phyloP scores from a whole-genome alignment of 2,888 invertebrate genomes.

The Microctonus aethiopoides region DNA sequence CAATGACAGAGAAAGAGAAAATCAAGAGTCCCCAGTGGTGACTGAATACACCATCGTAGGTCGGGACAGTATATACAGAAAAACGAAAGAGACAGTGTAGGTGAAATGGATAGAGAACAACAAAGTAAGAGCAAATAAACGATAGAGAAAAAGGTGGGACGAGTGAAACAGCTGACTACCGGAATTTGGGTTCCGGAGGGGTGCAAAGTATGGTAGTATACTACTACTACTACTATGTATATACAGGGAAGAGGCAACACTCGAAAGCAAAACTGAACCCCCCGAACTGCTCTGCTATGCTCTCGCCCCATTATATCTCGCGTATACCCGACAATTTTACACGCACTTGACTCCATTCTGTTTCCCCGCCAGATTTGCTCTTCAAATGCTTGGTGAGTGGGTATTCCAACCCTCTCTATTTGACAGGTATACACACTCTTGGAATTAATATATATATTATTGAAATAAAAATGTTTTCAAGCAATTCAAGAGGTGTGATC shows the following conservation, averaged over 20 bases:
- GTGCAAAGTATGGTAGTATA: slow-evolving; percentile 48
- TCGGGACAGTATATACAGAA: slow-evolving; percentile 46
- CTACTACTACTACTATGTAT: no score
- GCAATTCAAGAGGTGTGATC: slow-evolving; percentile 21
- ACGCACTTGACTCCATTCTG: slow-evolving; percentile 72
- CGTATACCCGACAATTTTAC: slow-evolving; percentile 69
- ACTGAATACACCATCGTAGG: slow-evolving; percentile 41
- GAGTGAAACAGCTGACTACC: slow-evolving; percentile 62
- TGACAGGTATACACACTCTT: slow-evolving; percentile 28
- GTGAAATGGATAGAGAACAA: background rate
- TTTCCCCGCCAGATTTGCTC: slow-evolving; percentile 27
- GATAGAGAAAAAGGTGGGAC: slow-evolving; percentile 30
- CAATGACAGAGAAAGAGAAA: slow-evolving; percentile 32
- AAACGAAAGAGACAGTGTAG: slow-evolving; percentile 36
- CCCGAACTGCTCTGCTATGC: slow-evolving; percentile 32
- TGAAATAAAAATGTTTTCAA: slow-evolving; percentile 16
- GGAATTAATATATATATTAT: background rate
- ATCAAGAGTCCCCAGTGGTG: slow-evolving; percentile 15
- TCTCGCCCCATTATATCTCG: slow-evolving; percentile 57
- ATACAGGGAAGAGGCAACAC: slow-evolving; percentile 21
- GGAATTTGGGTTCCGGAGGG: slow-evolving; percentile 63
- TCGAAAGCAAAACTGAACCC: slow-evolving; percentile 23
- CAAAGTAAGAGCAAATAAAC: background rate
- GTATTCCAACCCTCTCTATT: slow-evolving; percentile 6
- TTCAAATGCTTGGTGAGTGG: slow-evolving; percentile 10